Base-by-base conservation (phyloP, 1,140 invertebrate genomes). In the Daktulosphaira vitifoliae region DNA sequence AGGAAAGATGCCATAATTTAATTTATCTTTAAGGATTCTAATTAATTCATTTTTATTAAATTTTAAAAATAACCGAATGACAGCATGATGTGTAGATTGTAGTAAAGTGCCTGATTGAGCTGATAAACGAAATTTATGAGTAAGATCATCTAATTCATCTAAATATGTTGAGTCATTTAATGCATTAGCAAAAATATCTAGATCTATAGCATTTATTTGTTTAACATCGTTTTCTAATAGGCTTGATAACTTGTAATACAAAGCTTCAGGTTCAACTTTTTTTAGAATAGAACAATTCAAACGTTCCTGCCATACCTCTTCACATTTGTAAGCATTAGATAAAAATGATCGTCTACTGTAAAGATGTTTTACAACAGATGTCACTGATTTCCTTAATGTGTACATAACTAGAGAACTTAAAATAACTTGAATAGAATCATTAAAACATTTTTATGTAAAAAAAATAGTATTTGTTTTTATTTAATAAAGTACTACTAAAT, bases 1-100 rank as follows among this genome's bases (percentile, higher is more conserved):
- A 15, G 90, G 80, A 72, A 96, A 96, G 29, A 98, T 75, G 1
- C 95, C 94, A 77, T 89, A 96, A 71, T 88, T 87, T 11, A 92
- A 74, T 51, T 91, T 82, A 72, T 93, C 85, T 70, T 87, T 81
- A 15, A 97, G 74, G 15, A 93, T 79, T 22, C 80, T 73, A 1
- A 92, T 69, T 13, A 96, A 75, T 13, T 89, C 75, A 26, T 72
- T 68, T 66, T 81, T 75, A 1, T 79, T 77, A 69, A 76, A 74
- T 39, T 84, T 75, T 1, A 92, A 68, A 46, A 85, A 82, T 65
- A 80, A 78, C 68, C 88, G 76, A 39, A 92, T 78, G 33, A 88
- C 79, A 22, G 90, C 89, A 77, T 93, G 87, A 71, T 82, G 79
- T 6, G 90, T 93, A 0, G 91, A 93, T 8, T 85, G 81, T 15